A percentile compares a stretch with the other conserved stretches of the same genome.
These are phyloP conservation scores for Carassius carassius DNA, from an alignment of 2,113 vertebrate species.

Conservation along the genomic window DNA sequence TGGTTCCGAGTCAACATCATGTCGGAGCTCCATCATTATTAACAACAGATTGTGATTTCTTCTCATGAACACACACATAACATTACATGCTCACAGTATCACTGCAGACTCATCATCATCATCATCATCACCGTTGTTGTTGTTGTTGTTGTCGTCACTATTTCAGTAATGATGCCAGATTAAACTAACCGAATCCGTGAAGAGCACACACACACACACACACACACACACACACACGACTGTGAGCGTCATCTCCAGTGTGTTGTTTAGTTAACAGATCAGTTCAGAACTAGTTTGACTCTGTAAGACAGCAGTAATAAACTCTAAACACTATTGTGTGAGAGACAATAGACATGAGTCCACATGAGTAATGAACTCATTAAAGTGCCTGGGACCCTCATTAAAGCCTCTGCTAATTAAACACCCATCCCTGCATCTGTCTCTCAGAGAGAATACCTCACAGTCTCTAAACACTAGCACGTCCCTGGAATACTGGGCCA, in stretches of 20 bases:
- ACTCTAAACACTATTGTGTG: neutral
- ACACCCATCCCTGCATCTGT: neutral
- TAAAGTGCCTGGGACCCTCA: neutral
- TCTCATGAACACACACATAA: neutral
- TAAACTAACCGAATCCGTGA: no score
- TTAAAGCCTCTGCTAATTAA: conserved; percentile 55
- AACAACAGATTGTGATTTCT: neutral
- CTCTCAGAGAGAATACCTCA: neutral
- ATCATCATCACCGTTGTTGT: no score
- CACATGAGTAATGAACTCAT: neutral
- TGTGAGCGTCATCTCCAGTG: neutral
- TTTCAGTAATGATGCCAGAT: neutral
- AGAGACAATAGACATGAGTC: neutral
- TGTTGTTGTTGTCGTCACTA: neutral
- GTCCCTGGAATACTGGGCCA: no score
- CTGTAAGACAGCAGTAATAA: neutral
- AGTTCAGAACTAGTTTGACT: neutral
- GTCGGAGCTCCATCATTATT: neutral
- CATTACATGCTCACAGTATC: neutral
- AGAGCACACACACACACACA: no score
- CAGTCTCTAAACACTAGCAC: no score
- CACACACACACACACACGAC: no score
- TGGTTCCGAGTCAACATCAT: neutral
- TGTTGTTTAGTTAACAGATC: neutral
- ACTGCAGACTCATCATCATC: neutral